These are phyloP conservation scores for Notothenia coriiceps DNA, from an alignment of 2,113 vertebrate species.

Conservation along the genomic window DNA sequence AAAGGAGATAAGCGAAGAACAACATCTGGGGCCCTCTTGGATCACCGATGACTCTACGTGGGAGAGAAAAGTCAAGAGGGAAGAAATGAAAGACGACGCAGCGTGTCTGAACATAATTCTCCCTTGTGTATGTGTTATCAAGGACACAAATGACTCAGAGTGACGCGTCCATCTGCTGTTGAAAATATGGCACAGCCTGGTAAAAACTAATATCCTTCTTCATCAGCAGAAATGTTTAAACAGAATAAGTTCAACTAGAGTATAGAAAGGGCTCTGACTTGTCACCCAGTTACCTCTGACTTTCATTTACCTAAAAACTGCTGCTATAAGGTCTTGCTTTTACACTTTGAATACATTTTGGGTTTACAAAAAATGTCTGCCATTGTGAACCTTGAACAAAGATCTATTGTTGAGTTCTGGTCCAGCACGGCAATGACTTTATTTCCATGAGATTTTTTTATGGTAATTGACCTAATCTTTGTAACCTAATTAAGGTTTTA, in stretches of 20 bases:
- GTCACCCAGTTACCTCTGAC: conserved; percentile 7
- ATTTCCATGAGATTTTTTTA: conserved; percentile 47
- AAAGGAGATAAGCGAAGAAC: conserved; percentile 63
- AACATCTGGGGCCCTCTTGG: conserved; percentile 73
- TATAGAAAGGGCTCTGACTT: conserved; percentile 13
- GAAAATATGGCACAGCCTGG: conserved; percentile 5
- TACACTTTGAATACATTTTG: conserved; percentile 5
- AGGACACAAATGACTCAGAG: conserved; percentile 43
- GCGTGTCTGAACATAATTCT: conserved; percentile 46
- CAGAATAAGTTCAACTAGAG: background rate
- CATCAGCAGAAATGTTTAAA: conserved; percentile 36
- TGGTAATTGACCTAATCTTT: conserved; percentile 49
- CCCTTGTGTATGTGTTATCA: conserved; percentile 42
- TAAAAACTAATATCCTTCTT: conserved; percentile 37
- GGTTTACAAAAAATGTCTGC: conserved; percentile 40
- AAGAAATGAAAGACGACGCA: background rate
- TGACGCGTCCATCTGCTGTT: conserved; percentile 27
- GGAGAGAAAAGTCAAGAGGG: conserved; percentile 21
- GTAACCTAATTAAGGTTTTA: conserved; percentile 67
- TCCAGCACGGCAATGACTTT: conserved; percentile 40
- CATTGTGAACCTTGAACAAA: conserved; percentile 36
- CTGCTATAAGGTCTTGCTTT: conserved; percentile 8
- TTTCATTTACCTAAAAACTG: conserved; percentile 22
- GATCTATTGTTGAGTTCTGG: conserved; percentile 46
- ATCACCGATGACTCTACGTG: conserved; percentile 55